Evolutionary conservation across 2,113 vertebrate genomes (phyloP).

Genomic region (Microtus montanus): DNA sequence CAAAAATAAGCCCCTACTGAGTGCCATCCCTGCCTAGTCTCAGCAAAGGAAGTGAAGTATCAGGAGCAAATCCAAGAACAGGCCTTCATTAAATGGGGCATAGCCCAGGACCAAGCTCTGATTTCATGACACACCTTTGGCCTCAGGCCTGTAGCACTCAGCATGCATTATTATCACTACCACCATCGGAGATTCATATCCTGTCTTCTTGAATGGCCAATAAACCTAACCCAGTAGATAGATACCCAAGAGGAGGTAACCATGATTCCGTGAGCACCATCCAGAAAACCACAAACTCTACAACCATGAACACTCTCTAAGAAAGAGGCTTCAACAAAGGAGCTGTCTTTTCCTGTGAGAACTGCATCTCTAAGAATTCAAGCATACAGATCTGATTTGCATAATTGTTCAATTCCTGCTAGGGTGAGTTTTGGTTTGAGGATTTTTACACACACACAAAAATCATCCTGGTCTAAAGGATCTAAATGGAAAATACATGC

Average conservation of each 20-base stretch:
- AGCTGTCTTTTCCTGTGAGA: not conserved
- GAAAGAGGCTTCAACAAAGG: not conserved
- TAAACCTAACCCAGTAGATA: not conserved
- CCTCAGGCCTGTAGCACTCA: not conserved
- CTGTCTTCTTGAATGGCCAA: slow-evolving; percentile 11
- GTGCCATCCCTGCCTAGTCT: not conserved
- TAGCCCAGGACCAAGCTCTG: not conserved
- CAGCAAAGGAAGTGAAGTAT: not conserved
- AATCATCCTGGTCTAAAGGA: not conserved
- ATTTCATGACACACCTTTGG: not conserved
- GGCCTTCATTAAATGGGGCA: not conserved
- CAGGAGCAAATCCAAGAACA: not conserved
- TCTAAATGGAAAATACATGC: not conserved
- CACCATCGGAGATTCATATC: not conserved
- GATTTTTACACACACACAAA: slow-evolving; percentile 30
- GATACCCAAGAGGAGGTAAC: not conserved
- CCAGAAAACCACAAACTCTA: slow-evolving; percentile 30
- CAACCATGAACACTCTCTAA: not conserved
- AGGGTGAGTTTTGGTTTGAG: slow-evolving; percentile 2
- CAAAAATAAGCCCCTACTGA: not conserved
- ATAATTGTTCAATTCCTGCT: not conserved
- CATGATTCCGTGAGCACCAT: not conserved
- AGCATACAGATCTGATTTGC: not conserved
- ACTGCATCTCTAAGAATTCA: slow-evolving; percentile 46
- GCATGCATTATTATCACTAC: not conserved